Percentiles rank a stretch among this genome's conserved stretches.
Evolutionary conservation across 2,888 invertebrate genomes (phyloP).

Genomic region (Nasonovia ribisnigri): DNA sequence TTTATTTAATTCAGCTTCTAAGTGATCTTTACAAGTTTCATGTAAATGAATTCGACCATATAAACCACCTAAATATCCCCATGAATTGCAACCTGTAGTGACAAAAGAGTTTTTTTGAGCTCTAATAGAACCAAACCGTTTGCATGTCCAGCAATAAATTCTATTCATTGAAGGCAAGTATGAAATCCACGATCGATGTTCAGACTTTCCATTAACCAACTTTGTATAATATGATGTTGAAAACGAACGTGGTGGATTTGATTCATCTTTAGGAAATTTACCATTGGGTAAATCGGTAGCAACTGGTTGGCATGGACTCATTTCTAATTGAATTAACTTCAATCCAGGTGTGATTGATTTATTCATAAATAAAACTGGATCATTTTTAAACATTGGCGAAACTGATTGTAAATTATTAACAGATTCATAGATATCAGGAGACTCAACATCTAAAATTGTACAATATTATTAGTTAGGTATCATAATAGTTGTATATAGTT

Average conservation of each 20-base stretch:
- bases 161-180: neutral
- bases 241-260: neutral
- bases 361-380: constrained; percentile 26
- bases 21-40: neutral
- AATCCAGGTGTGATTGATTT: constrained; percentile 1
- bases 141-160: constrained; percentile 20
- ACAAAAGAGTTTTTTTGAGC: neutral
- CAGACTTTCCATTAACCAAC: constrained; percentile 17
- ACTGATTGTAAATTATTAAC: constrained; percentile 6
- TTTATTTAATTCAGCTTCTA: neutral
- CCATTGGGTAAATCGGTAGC: constrained; percentile 10
- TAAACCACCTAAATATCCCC: neutral
- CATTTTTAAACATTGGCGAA: constrained; percentile 8
- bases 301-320: neutral
- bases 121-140: constrained; percentile 1
- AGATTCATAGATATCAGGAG: constrained; percentile 6
- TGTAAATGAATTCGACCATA: neutral
- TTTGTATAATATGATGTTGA: constrained; percentile 21
- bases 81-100: neutral
- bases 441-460: neutral
- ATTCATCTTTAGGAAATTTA: constrained; percentile 3
- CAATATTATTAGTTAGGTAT: no score
- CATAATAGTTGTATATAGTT: no score
- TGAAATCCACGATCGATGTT: constrained; percentile 10
- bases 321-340: neutral